phyloP scores from a whole-genome alignment of 2,113 vertebrate species.

The Syrrhaptes paradoxus region DNA sequence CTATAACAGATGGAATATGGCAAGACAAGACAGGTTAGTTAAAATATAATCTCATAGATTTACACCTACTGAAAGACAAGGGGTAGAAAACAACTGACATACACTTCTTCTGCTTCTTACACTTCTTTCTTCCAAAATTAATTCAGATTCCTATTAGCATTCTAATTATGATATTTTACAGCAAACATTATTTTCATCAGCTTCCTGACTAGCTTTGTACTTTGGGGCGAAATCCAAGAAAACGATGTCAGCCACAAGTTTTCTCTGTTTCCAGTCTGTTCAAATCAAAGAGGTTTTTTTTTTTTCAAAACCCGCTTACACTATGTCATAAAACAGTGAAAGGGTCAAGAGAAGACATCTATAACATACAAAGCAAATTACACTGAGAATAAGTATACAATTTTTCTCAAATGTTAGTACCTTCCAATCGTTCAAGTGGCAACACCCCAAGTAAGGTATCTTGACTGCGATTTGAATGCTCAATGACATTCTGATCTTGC shows the following conservation, averaged over 20 bases:
- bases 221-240: neutral
- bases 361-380: neutral
- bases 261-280: neutral
- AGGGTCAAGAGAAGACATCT: neutral
- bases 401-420: conserved; percentile 38
- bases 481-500: neutral
- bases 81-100: neutral
- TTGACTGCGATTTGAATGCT: neutral
- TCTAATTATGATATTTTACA: neutral
- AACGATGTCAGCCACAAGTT: neutral
- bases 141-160: neutral
- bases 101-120: neutral
- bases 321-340: neutral
- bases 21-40: neutral
- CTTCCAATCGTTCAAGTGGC: conserved; percentile 42
- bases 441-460: neutral
- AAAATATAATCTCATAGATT: neutral
- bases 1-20: neutral
- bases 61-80: neutral
- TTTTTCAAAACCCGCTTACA: neutral
- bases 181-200: neutral
- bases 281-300: neutral
- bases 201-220: neutral
- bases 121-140: neutral
- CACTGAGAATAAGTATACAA: neutral